These are phyloP conservation scores for Euura lappo DNA, from an alignment of 1,140 invertebrate genomes.

Conservation along the genomic window DNA sequence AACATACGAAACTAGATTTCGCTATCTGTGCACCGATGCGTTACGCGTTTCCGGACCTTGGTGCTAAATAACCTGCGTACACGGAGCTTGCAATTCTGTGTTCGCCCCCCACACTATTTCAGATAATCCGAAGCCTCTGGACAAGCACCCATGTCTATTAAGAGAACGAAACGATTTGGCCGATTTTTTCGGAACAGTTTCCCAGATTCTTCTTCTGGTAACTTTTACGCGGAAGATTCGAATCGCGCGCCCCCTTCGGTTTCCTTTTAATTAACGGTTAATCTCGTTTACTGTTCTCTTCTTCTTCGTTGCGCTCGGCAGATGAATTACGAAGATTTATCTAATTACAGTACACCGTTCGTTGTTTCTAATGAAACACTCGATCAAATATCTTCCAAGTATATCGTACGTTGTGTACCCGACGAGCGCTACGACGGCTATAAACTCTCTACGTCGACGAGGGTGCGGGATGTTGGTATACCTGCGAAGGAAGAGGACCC, in stretches of 20 bases:
- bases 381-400: slow-evolving; percentile 15
- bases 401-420: not conserved
- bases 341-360: slow-evolving; percentile 29
- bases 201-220: too few species aligned
- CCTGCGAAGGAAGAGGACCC: not conserved
- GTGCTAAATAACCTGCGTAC: not conserved
- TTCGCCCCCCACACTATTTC: too few species aligned
- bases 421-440: not conserved
- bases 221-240: too few species aligned
- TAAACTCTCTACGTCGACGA: not conserved
- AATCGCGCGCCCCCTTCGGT: too few species aligned
- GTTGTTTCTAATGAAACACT: slow-evolving; percentile 34
- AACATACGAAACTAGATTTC: not conserved
- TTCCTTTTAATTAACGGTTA: too few species aligned
- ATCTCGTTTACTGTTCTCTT: too few species aligned
- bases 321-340: slow-evolving; percentile 38
- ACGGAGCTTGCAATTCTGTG: too few species aligned
- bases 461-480: not conserved
- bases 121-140: too few species aligned
- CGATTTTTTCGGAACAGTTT: too few species aligned
- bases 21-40: not conserved
- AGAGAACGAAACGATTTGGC: too few species aligned
- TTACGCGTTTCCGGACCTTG: not conserved
- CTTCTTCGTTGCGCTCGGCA: not conserved
- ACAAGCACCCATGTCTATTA: too few species aligned